These are phyloP conservation scores for Pocillopora meandrina DNA, from an alignment of 92 coral and sea anemone genomes.

Conservation along the genomic window DNA sequence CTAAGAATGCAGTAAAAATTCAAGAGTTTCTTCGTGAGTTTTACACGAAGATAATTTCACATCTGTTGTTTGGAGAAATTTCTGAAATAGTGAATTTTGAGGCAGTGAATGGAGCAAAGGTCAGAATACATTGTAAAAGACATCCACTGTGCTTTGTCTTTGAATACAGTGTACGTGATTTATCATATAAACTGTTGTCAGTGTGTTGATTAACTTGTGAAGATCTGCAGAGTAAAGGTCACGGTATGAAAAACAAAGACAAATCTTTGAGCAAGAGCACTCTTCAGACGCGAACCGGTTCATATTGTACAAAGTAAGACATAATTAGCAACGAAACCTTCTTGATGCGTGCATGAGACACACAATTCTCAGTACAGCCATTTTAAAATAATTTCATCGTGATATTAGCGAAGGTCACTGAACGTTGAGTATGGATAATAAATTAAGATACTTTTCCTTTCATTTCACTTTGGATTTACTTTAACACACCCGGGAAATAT, in stretches of 20 bases:
- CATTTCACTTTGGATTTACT: background rate
- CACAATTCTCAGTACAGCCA: background rate
- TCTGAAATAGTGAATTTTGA: background rate
- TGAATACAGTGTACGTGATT: background rate
- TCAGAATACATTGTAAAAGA: background rate
- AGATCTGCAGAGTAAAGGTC: background rate
- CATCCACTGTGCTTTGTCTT: background rate
- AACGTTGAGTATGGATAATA: background rate
- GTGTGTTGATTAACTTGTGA: background rate
- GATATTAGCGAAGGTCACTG: background rate
- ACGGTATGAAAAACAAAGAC: background rate
- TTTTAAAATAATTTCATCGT: background rate
- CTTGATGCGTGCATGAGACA: background rate
- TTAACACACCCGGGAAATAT: background rate
- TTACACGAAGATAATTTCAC: background rate
- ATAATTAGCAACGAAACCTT: background rate
- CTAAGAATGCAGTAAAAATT: background rate
- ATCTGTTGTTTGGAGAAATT: background rate
- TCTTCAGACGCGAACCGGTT: background rate
- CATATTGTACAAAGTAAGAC: background rate
- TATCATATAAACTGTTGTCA: background rate
- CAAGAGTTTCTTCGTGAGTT: background rate
- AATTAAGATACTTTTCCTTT: background rate
- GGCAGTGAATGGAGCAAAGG: background rate
- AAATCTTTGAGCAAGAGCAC: background rate